Percentiles rank a stretch among this genome's conserved stretches.
Conservation (phyloP, 2,888 invertebrate species). For the Acrobasis suavella region DNA sequence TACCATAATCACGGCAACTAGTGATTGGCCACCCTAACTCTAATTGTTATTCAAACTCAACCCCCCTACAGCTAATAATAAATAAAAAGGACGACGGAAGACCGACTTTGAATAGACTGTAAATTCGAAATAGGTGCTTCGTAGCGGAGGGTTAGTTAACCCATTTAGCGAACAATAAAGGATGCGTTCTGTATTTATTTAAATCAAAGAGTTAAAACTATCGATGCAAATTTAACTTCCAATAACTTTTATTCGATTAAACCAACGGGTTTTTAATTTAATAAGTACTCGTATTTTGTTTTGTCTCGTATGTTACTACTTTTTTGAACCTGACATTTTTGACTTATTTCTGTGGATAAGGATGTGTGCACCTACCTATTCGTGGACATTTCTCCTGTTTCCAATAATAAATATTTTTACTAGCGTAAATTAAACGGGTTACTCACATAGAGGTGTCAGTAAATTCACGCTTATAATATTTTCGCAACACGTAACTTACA, state of each 20-base stretch:
- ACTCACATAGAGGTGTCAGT: too few species aligned
- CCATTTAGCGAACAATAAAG: constrained; percentile 41
- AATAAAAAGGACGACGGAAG: constrained; percentile 69
- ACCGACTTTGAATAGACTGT: constrained; percentile 64
- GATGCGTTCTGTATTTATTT: constrained; percentile 9
- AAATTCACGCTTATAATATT: too few species aligned
- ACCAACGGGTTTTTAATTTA: constrained; percentile 1
- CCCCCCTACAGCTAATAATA: constrained; percentile 56
- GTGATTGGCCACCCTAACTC: constrained; percentile 42
- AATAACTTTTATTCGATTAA: not conserved
- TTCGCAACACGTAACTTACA: too few species aligned
- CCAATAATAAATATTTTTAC: too few species aligned
- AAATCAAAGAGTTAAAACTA: constrained; percentile 18
- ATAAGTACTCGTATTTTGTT: too few species aligned
- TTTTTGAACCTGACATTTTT: too few species aligned
- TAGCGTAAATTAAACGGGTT: too few species aligned
- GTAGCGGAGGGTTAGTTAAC: constrained; percentile 50
- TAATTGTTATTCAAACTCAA: constrained; percentile 27
- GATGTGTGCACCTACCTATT: too few species aligned
- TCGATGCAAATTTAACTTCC: constrained; percentile 14
- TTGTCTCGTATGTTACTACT: too few species aligned
- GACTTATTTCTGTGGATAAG: too few species aligned
- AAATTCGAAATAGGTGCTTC: constrained; percentile 71
- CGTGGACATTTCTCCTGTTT: too few species aligned
- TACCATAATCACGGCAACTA: constrained; percentile 53